Base-by-base conservation (phyloP, 2,113 vertebrate species). In the Archocentrus centrarchus region DNA sequence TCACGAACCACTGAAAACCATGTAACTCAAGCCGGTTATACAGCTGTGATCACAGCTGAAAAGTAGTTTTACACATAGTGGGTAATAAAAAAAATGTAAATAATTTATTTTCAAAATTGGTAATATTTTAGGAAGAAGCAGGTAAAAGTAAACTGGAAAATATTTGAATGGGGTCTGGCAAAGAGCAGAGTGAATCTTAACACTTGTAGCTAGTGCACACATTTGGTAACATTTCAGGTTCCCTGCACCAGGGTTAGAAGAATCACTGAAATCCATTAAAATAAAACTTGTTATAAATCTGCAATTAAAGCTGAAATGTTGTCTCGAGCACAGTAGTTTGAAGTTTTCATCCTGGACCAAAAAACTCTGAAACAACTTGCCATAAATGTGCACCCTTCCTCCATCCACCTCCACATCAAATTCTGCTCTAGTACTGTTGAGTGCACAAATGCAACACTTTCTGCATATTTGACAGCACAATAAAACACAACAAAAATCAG, bases 141-240 rank as follows among this genome's bases (percentile, higher is more conserved):
- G 66, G 44, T 30, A 50, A 70, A 50, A 5, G 10, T 75, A 5
- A 66, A 64, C n/a, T 27, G 6, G 6, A 11, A 39, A 20, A 75
- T 75, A 80, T 86, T 1, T 66, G 3, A 78, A 41, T 14, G 8
- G 0, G 22, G 81, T 75, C 59, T 61, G 55, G 50, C 32, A 30
- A 22, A 18, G 11, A 30, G 47, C 70, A 6, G 18, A 22, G 0
- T n/a, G 1, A 27, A 14, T 1, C 2, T 20, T 60, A 27, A 32
- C 1, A 3, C 24, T 44, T 57, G 0, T 3, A 20, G 2, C 11
- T 13, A 20, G 11, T 20, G 17, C 13, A 0, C 44, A 32, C 18
- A 5, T 37, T 62, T 37, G 64, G 27, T 15, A 32, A 75, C 68
- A 35, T 55, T 55, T 18, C 13, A 55, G 13, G 10, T 2, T 44